Evolutionary conservation across 2,888 invertebrate species (phyloP).

Genomic region (Adelphocoris suturalis): DNA sequence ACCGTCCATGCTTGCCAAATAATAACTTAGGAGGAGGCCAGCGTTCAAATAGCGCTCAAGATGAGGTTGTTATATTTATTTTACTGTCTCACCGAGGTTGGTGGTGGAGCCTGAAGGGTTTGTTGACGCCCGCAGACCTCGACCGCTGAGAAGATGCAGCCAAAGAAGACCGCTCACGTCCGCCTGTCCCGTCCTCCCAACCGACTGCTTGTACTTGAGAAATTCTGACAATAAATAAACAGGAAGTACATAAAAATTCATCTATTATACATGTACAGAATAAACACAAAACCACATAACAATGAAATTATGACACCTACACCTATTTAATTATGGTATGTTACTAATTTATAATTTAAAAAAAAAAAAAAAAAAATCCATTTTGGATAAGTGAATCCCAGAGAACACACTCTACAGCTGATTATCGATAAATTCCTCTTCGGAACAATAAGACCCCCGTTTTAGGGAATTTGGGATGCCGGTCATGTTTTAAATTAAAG

Average conservation of each 20-base stretch:
- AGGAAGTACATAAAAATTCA: conserved; percentile 55
- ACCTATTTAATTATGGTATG: no score
- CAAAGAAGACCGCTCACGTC: conserved; percentile 93
- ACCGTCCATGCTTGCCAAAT: no score
- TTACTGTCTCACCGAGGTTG: conserved; percentile 60
- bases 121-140: conserved; percentile 85
- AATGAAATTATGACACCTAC: background rate
- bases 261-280: background rate
- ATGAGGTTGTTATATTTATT: background rate
- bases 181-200: conserved; percentile 76
- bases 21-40: no score
- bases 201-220: conserved; percentile 87
- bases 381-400: no score
- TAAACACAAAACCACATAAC: background rate
- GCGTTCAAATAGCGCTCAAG: no score
- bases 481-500: no score
- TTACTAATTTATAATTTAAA: no score
- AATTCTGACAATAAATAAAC: conserved; percentile 83
- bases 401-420: no score
- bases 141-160: conserved; percentile 93
- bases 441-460: no score
- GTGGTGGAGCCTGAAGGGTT: conserved; percentile 73
- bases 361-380: no score
- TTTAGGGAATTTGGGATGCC: no score
- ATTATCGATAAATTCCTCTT: no score